A percentile compares a stretch with the other conserved stretches of the same genome.
phyloP scores from a whole-genome alignment of 2,113 vertebrate genomes.

The Ammospiza caudacuta region DNA sequence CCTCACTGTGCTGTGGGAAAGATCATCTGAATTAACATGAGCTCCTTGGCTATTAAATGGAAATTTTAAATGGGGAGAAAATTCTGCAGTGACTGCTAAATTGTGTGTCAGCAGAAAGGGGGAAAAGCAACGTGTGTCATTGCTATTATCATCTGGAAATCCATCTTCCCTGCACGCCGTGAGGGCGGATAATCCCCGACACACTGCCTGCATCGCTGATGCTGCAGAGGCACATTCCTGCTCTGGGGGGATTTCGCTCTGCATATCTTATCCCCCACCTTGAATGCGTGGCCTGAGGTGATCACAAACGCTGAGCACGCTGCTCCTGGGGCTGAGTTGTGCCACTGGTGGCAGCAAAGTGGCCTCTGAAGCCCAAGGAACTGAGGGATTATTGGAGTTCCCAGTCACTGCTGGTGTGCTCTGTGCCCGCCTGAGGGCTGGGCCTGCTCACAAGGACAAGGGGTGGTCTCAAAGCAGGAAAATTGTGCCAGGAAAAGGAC shows the following conservation, averaged over 20 bases:
- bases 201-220: slow-evolving; percentile 1
- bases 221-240: background rate
- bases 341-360: background rate
- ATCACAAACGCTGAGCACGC: background rate
- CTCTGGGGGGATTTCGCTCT: background rate
- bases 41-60: slow-evolving; percentile 32
- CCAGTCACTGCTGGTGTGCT: rapidly evolving
- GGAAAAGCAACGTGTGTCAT: slow-evolving; percentile 41
- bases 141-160: slow-evolving; percentile 56
- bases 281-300: background rate
- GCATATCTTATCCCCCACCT: background rate
- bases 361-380: background rate
- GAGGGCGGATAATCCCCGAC: slow-evolving; percentile 18
- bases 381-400: background rate
- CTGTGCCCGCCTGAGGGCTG: rapidly evolving
- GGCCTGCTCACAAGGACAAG: background rate
- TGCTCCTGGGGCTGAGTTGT: background rate
- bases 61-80: slow-evolving; percentile 42
- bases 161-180: slow-evolving; percentile 34
- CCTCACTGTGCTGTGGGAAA: rapidly evolving
- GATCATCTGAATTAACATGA: slow-evolving; percentile 53
- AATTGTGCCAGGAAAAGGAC: background rate
- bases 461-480: background rate
- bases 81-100: slow-evolving; percentile 51
- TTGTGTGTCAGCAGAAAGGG: slow-evolving; percentile 51